Conservation (phyloP, 2,797 vertebrate genomes). For the Heliangelus exortis region DNA sequence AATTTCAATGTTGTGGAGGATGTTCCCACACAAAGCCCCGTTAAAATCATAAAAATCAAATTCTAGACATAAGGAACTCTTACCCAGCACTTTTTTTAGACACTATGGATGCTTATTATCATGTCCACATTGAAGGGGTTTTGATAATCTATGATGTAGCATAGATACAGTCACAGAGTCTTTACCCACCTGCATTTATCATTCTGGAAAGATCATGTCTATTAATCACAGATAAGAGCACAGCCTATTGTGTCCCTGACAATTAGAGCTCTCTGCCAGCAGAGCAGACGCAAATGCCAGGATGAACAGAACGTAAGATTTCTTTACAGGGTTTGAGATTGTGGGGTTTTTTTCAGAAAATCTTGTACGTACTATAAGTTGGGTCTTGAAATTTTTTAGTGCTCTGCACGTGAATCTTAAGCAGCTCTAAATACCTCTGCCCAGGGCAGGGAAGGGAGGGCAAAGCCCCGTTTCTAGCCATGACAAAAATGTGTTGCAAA, state of each 20-base stretch:
- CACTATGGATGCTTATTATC: slow-evolving; percentile 54
- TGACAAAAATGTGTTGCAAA: background rate
- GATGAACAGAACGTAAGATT: background rate
- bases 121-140: slow-evolving; percentile 52
- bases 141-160: slow-evolving; percentile 65
- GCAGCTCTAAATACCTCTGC: background rate
- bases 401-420: background rate
- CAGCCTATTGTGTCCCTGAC: slow-evolving; percentile 55
- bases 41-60: slow-evolving; percentile 67
- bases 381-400: background rate
- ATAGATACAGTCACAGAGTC: slow-evolving; percentile 59
- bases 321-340: background rate
- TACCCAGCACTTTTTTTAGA: slow-evolving; percentile 54
- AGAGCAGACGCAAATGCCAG: slow-evolving; percentile 52
- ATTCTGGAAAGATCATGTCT: slow-evolving; percentile 68
- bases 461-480: background rate
- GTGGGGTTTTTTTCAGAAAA: background rate
- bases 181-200: slow-evolving; percentile 72
- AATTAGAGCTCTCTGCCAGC: slow-evolving; percentile 63
- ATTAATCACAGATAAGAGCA: slow-evolving; percentile 71
- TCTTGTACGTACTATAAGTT: background rate
- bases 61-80: slow-evolving; percentile 45
- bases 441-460: background rate
- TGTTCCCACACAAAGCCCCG: slow-evolving; percentile 7
- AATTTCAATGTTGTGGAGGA: slow-evolving; percentile 47